Evolutionary conservation across 2,113 vertebrate species (phyloP).

Genomic region (Lagopus leucura): DNA sequence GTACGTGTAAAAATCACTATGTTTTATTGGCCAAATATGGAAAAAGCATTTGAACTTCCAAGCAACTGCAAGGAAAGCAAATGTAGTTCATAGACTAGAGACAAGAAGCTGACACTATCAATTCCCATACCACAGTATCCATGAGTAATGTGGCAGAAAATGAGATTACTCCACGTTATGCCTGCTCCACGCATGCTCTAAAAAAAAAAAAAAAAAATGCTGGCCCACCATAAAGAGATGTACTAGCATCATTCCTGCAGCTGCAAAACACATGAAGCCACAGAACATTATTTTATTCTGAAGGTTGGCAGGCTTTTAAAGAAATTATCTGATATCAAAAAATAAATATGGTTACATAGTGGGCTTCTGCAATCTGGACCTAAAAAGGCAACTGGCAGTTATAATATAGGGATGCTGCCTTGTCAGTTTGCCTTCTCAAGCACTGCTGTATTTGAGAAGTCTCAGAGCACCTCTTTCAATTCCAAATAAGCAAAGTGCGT

Average conservation of each 20-base stretch:
- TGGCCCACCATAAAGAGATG: neutral
- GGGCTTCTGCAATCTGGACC: slow-evolving; percentile 7
- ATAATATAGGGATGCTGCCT: neutral
- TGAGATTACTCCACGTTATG: neutral
- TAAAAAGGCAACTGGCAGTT: neutral
- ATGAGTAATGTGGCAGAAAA: slow-evolving; percentile 41
- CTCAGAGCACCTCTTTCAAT: neutral
- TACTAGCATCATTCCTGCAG: neutral
- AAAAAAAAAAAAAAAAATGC: neutral
- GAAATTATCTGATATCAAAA: slow-evolving; percentile 15
- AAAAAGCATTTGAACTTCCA: slow-evolving; percentile 33
- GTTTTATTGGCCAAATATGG: neutral
- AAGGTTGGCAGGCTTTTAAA: slow-evolving; percentile 40
- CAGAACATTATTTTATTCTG: neutral
- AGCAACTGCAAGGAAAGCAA: slow-evolving; percentile 24
- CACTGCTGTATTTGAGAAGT: neutral
- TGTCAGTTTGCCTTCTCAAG: neutral
- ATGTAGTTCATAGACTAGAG: neutral
- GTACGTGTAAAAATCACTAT: neutral
- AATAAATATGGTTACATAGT: neutral
- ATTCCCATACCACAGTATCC: neutral
- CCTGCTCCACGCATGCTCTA: neutral
- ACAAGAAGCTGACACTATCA: slow-evolving; percentile 12
- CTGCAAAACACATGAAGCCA: slow-evolving; percentile 46
- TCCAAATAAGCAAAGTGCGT: neutral